A percentile compares a stretch with the other conserved stretches of the same genome.
These are phyloP conservation scores for Lepidocyrtoides sp. DNA, from an alignment of 2,888 invertebrate species.

Conservation along the genomic window DNA sequence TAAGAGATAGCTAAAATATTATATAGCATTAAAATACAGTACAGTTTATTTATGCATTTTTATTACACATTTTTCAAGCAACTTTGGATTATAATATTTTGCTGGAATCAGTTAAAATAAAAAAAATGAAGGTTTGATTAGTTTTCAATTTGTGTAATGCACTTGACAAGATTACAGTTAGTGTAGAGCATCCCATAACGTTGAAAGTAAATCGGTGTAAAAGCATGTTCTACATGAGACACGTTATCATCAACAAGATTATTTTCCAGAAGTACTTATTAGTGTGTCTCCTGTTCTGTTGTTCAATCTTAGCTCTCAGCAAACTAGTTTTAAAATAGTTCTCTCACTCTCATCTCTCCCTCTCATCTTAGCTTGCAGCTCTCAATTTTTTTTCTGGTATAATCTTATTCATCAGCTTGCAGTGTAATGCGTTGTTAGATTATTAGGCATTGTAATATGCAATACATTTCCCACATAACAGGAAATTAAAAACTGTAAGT, in stretches of 20 bases:
- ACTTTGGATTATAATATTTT: no score
- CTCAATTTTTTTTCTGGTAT: neutral
- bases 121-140: no score
- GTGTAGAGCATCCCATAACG: neutral
- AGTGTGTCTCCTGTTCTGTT: neutral
- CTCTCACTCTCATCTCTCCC: neutral
- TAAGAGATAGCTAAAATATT: no score
- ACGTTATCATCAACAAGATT: neutral
- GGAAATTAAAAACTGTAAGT: constrained; percentile 21
- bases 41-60: no score
- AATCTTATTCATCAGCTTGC: neutral
- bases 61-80: no score
- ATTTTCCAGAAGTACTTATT: neutral
- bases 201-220: neutral
- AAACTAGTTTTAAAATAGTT: constrained; percentile 1
- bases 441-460: no score
- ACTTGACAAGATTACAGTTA: neutral
- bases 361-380: neutral
- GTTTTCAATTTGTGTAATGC: neutral
- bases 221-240: neutral
- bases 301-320: no score
- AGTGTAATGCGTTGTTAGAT: neutral
- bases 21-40: no score
- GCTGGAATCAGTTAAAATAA: no score
- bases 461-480: neutral